phyloP scores from a whole-genome alignment of 2,113 vertebrate species.

The Oncorhynchus nerka region DNA sequence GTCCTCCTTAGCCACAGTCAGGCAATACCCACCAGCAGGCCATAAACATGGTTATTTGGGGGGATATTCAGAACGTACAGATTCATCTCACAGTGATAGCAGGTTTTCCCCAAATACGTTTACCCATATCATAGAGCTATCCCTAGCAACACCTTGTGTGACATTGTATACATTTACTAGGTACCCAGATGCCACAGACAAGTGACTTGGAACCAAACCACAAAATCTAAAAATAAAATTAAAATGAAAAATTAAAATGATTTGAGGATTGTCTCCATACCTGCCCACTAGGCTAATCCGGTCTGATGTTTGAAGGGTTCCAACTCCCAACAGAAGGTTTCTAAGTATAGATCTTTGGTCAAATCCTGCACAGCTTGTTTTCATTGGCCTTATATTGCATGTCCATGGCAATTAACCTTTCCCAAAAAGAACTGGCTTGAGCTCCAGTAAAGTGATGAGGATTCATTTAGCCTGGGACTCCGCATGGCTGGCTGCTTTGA shows the following conservation, averaged over 20 bases:
- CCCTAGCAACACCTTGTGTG: too few species aligned
- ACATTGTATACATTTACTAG: too few species aligned
- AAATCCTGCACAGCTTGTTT: conserved; percentile 15
- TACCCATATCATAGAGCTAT: too few species aligned
- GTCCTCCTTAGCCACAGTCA: too few species aligned
- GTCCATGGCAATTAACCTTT: conserved; percentile 48
- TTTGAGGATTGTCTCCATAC: conserved; percentile 14
- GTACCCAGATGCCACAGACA: neutral
- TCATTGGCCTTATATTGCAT: conserved; percentile 34
- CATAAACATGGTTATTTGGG: too few species aligned
- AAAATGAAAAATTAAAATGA: neutral
- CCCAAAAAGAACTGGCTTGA: neutral
- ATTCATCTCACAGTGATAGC: too few species aligned
- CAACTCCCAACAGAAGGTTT: conserved; percentile 56
- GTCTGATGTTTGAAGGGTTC: conserved; percentile 17
- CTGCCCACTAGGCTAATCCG: conserved; percentile 32
- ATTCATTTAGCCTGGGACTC: neutral
- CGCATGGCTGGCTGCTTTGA: neutral
- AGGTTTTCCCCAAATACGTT: too few species aligned
- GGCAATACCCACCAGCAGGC: too few species aligned
- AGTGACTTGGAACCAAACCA: neutral
- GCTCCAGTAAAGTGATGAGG: neutral
- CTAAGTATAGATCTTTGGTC: conserved; percentile 18
- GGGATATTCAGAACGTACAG: too few species aligned
- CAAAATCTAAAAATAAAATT: neutral